These are phyloP conservation scores for Volucella zonaria DNA, from an alignment of 2,888 invertebrate genomes.

Conservation along the genomic window DNA sequence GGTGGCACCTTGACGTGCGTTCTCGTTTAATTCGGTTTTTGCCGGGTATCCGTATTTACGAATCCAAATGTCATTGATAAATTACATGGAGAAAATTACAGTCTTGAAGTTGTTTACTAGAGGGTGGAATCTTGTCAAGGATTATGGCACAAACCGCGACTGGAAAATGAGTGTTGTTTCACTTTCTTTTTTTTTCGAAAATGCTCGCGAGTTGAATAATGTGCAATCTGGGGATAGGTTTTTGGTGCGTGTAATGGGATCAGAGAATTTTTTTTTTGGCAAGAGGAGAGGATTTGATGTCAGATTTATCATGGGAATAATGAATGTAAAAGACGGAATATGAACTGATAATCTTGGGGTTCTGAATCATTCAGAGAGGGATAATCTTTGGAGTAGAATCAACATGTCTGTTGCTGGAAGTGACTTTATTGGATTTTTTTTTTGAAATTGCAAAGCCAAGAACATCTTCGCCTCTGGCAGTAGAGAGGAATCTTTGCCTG, in stretches of 20 bases:
- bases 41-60: conserved; percentile 10
- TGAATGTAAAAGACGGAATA: neutral
- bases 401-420: too few species aligned
- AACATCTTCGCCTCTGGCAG: too few species aligned
- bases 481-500: too few species aligned
- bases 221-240: conserved; percentile 9
- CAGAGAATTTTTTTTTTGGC: conserved; percentile 26
- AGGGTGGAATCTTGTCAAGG: conserved; percentile 49
- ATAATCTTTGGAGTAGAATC: too few species aligned
- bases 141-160: conserved; percentile 39
- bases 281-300: conserved; percentile 14
- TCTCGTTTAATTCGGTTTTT: conserved; percentile 38
- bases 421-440: too few species aligned
- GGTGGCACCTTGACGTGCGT: conserved; percentile 28
- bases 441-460: too few species aligned
- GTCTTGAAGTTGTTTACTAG: conserved; percentile 52
- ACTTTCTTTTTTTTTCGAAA: neutral
- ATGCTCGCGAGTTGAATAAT: conserved; percentile 35
- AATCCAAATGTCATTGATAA: conserved; percentile 68
- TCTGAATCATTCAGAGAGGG: too few species aligned
- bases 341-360: too few species aligned
- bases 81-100: conserved; percentile 68
- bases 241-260: conserved; percentile 59
- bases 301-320: conserved; percentile 6
- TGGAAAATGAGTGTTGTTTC: neutral